Evolutionary conservation across 2,113 vertebrate genomes (phyloP).

Genomic region (Platycercus adscitus): DNA sequence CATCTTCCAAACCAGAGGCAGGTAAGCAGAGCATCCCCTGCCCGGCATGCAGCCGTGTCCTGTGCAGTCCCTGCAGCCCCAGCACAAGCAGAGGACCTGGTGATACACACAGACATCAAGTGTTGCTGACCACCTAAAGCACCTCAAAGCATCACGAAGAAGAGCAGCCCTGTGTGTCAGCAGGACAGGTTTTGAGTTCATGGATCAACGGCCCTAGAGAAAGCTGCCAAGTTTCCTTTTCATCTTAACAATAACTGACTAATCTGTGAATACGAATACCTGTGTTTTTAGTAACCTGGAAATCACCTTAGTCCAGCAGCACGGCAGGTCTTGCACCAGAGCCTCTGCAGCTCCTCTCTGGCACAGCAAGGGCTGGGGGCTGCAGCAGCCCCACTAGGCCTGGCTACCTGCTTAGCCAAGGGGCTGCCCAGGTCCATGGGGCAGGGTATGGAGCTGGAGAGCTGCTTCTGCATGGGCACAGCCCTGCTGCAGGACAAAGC

Average conservation of each 20-base stretch:
- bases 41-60: fast-evolving
- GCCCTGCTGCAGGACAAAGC: not conserved
- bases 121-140: not conserved
- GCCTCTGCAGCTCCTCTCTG: not conserved
- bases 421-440: fast-evolving
- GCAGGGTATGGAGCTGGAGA: not conserved
- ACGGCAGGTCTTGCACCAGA: not conserved
- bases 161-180: not conserved
- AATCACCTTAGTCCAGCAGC: not conserved
- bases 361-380: not conserved
- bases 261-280: not conserved
- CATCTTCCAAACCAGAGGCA: not conserved
- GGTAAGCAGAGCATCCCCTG: not conserved
- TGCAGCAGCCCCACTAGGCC: not conserved
- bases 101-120: fast-evolving
- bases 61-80: not conserved
- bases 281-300: not conserved
- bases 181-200: not conserved
- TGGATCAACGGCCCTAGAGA: not conserved
- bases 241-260: not conserved
- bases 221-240: not conserved
- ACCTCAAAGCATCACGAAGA: not conserved
- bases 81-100: not conserved
- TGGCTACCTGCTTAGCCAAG: fast-evolving
- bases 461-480: not conserved